A percentile compares a stretch with the other conserved stretches of the same genome.
phyloP scores from a whole-genome alignment of 1,140 invertebrate species.

The Parapsyche elsis region DNA sequence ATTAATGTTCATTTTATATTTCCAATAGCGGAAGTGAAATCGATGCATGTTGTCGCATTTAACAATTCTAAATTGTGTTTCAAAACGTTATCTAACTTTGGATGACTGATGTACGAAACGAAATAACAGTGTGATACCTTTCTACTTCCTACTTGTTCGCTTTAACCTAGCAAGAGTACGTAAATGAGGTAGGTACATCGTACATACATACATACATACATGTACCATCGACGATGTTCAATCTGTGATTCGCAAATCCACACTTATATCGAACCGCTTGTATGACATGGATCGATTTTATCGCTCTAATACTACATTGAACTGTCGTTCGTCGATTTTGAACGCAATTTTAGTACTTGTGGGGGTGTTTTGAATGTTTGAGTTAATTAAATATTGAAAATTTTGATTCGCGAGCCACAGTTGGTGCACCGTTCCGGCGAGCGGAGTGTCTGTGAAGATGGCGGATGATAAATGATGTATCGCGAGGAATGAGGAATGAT shows the following conservation, averaged over 20 bases:
- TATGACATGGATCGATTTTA: too few species aligned
- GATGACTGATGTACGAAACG: conserved; percentile 32
- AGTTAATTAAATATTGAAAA: background rate
- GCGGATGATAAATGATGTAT: conserved; percentile 55
- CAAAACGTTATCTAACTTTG: conserved; percentile 17
- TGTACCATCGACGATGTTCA: background rate
- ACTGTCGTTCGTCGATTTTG: too few species aligned
- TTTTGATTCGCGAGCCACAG: background rate
- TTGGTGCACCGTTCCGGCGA: background rate
- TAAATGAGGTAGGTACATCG: conserved; percentile 2
- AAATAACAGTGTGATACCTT: conserved; percentile 40
- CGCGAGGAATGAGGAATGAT: conserved; percentile 39
- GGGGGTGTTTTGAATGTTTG: too few species aligned
- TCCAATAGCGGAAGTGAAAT: conserved; percentile 20
- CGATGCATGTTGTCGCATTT: background rate
- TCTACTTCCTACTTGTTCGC: conserved; percentile 35
- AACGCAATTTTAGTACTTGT: too few species aligned
- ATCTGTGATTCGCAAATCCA: background rate
- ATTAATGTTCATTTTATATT: too few species aligned
- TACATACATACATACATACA: too few species aligned
- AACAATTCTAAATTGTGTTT: conserved; percentile 14
- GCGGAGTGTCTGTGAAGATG: conserved; percentile 42
- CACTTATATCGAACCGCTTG: too few species aligned
- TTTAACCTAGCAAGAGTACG: background rate
- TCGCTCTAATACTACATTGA: too few species aligned